Evolutionary conservation across 1,140 invertebrate species (phyloP).

Genomic region (Frieseomelitta varia): DNA sequence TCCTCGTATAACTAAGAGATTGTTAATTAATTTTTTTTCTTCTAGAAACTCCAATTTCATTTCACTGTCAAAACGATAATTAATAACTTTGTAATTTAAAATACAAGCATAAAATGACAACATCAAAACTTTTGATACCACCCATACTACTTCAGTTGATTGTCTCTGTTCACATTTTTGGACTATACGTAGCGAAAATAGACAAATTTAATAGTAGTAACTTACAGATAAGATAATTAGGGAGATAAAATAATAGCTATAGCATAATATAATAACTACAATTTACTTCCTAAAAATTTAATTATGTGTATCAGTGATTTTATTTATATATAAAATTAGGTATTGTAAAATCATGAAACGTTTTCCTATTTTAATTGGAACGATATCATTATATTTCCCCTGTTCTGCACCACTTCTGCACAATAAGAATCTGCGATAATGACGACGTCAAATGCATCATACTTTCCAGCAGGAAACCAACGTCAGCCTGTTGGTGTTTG

Average conservation of each 20-base stretch:
- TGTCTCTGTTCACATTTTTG: slow-evolving; percentile 33
- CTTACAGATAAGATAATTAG: background rate
- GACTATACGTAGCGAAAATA: slow-evolving; percentile 22
- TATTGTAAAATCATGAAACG: slow-evolving; percentile 37
- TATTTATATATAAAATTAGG: slow-evolving; percentile 20
- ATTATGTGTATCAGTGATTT: background rate
- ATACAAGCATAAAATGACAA: fast-evolving
- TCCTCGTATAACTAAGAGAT: background rate
- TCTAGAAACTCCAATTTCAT: slow-evolving; percentile 30
- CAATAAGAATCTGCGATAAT: background rate
- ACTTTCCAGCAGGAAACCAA: background rate
- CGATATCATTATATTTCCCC: slow-evolving; percentile 48
- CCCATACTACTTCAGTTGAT: slow-evolving; percentile 44
- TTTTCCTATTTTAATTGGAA: slow-evolving; percentile 68
- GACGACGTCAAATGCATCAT: background rate
- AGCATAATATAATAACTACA: background rate
- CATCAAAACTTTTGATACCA: background rate
- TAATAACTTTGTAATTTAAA: background rate
- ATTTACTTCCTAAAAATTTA: background rate
- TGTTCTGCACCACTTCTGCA: background rate
- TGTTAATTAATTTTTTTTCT: background rate
- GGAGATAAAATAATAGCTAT: background rate
- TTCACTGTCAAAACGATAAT: fast-evolving
- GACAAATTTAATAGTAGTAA: background rate
- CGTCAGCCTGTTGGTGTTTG: background rate